Evolutionary conservation across 1,140 invertebrate genomes (phyloP).

Genomic region (Drosophila sproati): DNA sequence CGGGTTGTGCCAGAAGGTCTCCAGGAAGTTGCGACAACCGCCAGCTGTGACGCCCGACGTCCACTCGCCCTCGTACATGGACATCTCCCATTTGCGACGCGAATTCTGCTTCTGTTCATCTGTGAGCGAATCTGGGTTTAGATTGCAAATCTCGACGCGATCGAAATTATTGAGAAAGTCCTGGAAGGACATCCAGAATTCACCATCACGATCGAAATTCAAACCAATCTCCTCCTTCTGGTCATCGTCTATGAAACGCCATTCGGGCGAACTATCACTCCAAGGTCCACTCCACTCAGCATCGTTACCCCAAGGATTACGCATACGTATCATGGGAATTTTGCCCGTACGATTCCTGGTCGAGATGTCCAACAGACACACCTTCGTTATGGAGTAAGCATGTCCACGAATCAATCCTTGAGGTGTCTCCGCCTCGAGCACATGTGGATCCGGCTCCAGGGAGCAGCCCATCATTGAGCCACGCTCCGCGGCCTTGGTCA

Average conservation of each 20-base stretch:
- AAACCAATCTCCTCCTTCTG: constrained; percentile 96
- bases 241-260: constrained; percentile 95
- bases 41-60: constrained; percentile 94
- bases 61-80: constrained; percentile 97
- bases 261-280: constrained; percentile 97
- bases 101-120: constrained; percentile 88
- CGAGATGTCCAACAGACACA: constrained; percentile 94
- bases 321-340: constrained; percentile 92
- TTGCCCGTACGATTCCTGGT: constrained; percentile 92
- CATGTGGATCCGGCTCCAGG: constrained; percentile 95
- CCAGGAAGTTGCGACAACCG: constrained; percentile 98
- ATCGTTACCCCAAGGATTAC: constrained; percentile 99
- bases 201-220: constrained; percentile 97
- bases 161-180: constrained; percentile 91
- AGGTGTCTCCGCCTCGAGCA: constrained; percentile 95
- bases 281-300: constrained; percentile 99
- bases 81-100: constrained; percentile 96
- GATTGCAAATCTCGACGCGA: constrained; percentile 97
- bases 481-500: constrained; percentile 96
- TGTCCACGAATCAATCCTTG: constrained; percentile 98
- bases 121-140: constrained; percentile 96
- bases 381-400: constrained; percentile 97
- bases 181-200: constrained; percentile 98
- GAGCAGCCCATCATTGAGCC: constrained; percentile 98
- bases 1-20: constrained; percentile 98